A percentile compares a stretch with the other conserved stretches of the same genome.
Evolutionary conservation across 2,113 vertebrate species (phyloP).

Genomic region (Monopterus albus): DNA sequence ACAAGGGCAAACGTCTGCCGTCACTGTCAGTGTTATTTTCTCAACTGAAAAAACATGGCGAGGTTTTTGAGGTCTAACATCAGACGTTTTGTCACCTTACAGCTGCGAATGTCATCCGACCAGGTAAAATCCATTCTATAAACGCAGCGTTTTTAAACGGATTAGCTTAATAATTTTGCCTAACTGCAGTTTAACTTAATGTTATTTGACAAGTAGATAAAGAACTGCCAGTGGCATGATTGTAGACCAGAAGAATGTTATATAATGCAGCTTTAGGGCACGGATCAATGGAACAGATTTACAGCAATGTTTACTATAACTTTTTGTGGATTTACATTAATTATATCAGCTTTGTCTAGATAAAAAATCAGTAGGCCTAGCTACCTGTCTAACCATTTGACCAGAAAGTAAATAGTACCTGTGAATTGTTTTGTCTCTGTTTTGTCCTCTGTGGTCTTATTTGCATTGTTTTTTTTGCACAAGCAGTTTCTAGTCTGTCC

Average conservation of each 20-base stretch:
- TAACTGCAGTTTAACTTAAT: background rate
- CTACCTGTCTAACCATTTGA: background rate
- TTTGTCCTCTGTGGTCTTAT: background rate
- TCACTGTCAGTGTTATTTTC: constrained; percentile 20
- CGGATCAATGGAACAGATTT: no score
- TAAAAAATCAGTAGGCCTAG: background rate
- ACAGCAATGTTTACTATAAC: no score
- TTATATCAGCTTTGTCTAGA: no score
- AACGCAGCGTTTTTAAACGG: background rate
- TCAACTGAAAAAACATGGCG: constrained; percentile 59
- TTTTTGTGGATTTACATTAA: no score
- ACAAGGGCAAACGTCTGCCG: constrained; percentile 56
- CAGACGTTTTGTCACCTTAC: constrained; percentile 67
- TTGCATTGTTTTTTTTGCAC: constrained; percentile 4
- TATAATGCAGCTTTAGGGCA: no score
- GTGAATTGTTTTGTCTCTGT: background rate
- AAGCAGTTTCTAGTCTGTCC: constrained; percentile 38
- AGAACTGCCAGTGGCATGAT: background rate
- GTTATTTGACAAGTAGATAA: no score
- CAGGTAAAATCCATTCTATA: constrained; percentile 68
- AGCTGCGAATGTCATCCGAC: constrained; percentile 81
- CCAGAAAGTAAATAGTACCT: background rate
- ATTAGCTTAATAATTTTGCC: background rate
- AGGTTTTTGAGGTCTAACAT: constrained; percentile 73
- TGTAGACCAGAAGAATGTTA: no score